Conservation (phyloP, 2,113 vertebrate species). For the Otus sunia region DNA sequence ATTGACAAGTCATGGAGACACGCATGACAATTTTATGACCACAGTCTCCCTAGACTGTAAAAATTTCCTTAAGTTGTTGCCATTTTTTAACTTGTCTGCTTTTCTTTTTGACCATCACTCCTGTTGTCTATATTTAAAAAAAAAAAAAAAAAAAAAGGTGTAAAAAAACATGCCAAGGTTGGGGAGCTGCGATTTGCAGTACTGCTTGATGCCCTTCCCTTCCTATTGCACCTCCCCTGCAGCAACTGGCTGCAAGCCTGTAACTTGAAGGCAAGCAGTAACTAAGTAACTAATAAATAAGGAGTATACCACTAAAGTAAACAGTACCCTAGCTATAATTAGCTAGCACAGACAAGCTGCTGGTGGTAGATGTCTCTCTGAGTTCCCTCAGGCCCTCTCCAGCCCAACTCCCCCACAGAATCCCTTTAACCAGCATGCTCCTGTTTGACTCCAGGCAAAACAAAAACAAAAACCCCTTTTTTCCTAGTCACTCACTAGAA, state of each 20-base stretch:
- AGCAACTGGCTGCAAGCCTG: conserved; percentile 57
- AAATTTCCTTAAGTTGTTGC: not conserved
- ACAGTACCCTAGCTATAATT: conserved; percentile 71
- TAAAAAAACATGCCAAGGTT: not conserved
- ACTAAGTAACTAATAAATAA: conserved; percentile 72
- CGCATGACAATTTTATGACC: not conserved
- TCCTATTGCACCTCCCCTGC: conserved; percentile 20
- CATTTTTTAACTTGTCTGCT: not conserved
- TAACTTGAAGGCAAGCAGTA: conserved; percentile 66
- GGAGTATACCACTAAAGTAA: conserved; percentile 69
- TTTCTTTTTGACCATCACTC: not conserved
- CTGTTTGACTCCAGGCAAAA: conserved; percentile 67
- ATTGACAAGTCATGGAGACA: not conserved
- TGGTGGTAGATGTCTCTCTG: conserved; percentile 65
- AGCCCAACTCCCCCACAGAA: conserved; percentile 61
- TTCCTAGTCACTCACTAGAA: conserved; percentile 44
- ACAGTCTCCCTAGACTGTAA: not conserved
- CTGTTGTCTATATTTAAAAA: not conserved
- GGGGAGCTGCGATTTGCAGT: not conserved
- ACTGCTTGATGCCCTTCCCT: conserved; percentile 10
- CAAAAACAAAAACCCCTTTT: conserved; percentile 48
- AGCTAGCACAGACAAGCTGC: conserved; percentile 72
- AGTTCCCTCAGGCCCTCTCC: conserved; percentile 62
- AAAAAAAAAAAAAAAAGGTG: not conserved
- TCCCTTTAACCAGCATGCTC: conserved; percentile 71